These are phyloP conservation scores for Geodia barretti DNA, from an alignment of 37 sponge, comb jelly and placozoan species.

Conservation along the genomic window DNA sequence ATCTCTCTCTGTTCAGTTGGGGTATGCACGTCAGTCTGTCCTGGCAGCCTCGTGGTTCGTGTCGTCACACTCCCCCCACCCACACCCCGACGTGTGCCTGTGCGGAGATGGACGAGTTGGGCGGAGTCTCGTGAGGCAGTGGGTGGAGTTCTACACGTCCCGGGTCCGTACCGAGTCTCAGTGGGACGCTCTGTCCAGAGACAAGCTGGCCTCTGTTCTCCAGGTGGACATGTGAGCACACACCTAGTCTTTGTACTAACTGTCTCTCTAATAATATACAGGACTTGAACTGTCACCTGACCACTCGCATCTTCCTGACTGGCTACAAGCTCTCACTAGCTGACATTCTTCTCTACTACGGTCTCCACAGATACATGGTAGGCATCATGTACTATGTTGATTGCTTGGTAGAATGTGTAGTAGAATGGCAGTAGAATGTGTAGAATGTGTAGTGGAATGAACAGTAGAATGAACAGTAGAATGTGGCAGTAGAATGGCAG, in stretches of 20 bases:
- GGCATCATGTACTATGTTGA: too few species aligned
- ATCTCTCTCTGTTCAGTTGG: slow-evolving; percentile 26
- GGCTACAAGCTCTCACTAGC: slow-evolving; percentile 41
- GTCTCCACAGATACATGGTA: slow-evolving; percentile 51
- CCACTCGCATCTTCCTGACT: slow-evolving; percentile 16
- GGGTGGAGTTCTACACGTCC: slow-evolving; percentile 49
- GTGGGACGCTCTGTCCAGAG: slow-evolving; percentile 33
- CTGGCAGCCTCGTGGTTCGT: slow-evolving; percentile 44
- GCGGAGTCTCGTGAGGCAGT: slow-evolving; percentile 34
- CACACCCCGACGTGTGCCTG: slow-evolving; percentile 20
- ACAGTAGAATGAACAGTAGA: too few species aligned
- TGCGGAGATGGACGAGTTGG: slow-evolving; percentile 43
- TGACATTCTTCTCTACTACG: slow-evolving; percentile 38
- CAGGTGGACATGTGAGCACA: slow-evolving; percentile 10
- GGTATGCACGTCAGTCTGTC: slow-evolving; percentile 41
- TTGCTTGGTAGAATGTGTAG: too few species aligned
- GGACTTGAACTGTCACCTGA: slow-evolving; percentile 21
- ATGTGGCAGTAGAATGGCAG: too few species aligned
- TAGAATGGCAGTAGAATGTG: too few species aligned
- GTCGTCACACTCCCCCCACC: not conserved
- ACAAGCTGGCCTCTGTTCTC: slow-evolving; percentile 10
- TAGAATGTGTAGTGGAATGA: too few species aligned
- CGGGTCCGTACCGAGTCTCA: slow-evolving; percentile 22
- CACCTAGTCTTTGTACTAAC: too few species aligned
- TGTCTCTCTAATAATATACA: too few species aligned